Evolutionary conservation across 2,888 invertebrate genomes (phyloP).

Genomic region (Periphyllus acericola): DNA sequence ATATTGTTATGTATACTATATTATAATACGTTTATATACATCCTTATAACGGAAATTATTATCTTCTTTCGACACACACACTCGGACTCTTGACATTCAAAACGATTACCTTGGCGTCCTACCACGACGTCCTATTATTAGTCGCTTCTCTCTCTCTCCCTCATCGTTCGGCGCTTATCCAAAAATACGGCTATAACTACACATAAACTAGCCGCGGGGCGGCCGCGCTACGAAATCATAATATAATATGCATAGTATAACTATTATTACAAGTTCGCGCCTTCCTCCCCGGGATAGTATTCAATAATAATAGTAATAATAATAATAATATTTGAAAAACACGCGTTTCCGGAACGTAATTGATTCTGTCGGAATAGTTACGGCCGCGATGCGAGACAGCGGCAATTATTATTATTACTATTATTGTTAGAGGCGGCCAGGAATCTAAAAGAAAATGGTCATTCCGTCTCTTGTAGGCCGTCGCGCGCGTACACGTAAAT

Average conservation of each 20-base stretch:
- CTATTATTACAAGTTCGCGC: neutral
- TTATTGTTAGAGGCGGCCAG: neutral
- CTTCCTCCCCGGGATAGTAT: constrained; percentile 10
- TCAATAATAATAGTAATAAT: neutral
- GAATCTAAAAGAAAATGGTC: neutral
- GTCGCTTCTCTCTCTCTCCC: neutral
- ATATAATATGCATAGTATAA: no score
- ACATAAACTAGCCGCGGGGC: neutral
- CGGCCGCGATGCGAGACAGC: neutral
- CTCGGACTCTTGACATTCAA: neutral
- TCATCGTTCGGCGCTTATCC: neutral
- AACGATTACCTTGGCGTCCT: neutral
- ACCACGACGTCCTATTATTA: neutral
- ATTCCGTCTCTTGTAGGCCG: neutral
- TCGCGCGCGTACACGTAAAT: neutral
- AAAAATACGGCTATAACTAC: neutral
- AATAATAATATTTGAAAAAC: neutral
- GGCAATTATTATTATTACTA: neutral
- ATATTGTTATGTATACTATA: neutral
- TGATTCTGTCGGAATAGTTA: constrained; percentile 26
- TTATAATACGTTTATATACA: neutral
- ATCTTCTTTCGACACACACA: neutral
- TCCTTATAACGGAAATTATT: constrained; percentile 7
- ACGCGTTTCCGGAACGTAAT: constrained; percentile 39
- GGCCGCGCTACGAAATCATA: neutral